Evolutionary conservation across 2,797 vertebrate genomes (phyloP).

Genomic region (Gorsachius magnificus): DNA sequence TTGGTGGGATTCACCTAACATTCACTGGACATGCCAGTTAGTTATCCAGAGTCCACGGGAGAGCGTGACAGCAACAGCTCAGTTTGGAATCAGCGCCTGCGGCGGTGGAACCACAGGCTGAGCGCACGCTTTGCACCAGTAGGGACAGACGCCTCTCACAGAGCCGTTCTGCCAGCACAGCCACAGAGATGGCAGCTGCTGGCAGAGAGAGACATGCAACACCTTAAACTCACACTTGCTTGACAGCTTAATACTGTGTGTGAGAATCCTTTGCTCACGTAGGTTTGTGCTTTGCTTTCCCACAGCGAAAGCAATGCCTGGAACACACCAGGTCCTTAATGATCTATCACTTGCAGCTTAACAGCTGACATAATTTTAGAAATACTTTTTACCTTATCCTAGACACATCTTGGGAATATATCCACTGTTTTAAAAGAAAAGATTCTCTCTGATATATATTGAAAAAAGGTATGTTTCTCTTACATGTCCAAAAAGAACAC

Average conservation of each 20-base stretch:
- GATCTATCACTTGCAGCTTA: background rate
- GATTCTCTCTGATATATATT: background rate
- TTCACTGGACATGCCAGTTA: background rate
- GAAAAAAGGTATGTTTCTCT: background rate
- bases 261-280: background rate
- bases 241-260: background rate
- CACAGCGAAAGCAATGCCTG: background rate
- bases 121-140: rapidly evolving
- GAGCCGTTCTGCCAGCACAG: background rate
- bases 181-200: background rate
- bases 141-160: background rate
- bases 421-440: background rate
- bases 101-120: background rate
- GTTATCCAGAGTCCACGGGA: background rate
- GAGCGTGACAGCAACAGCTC: background rate
- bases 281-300: background rate
- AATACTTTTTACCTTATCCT: background rate
- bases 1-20: background rate
- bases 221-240: background rate
- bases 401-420: background rate
- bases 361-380: background rate
- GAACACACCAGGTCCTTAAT: background rate
- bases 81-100: background rate
- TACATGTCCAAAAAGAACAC: background rate
- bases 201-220: background rate